A percentile compares a stretch with the other conserved stretches of the same genome.
Evolutionary conservation across 1,140 invertebrate species (phyloP).

Genomic region (Aporrectodea caliginosa): DNA sequence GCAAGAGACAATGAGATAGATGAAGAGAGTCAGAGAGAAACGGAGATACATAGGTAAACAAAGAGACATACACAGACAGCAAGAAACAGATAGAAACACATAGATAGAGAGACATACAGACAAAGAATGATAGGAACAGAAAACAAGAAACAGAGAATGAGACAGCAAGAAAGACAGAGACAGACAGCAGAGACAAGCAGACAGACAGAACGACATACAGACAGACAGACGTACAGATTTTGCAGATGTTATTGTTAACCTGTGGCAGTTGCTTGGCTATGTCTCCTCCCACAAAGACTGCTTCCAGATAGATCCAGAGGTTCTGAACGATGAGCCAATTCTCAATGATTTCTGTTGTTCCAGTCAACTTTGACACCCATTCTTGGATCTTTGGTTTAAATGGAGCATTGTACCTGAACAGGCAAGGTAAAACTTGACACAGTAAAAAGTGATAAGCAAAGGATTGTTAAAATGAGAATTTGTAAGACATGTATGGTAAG

Average conservation of each 20-base stretch:
- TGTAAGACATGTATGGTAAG: no score
- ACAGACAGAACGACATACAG: neutral
- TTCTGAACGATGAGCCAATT: constrained; percentile 94
- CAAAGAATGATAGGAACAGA: neutral
- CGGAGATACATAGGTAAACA: no score
- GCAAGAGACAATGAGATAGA: neutral
- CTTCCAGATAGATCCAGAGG: constrained; percentile 92
- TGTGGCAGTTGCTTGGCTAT: constrained; percentile 94
- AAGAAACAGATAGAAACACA: no score
- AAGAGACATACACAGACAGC: no score
- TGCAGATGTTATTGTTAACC: constrained; percentile 45
- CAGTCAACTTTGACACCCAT: constrained; percentile 89
- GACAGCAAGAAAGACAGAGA: neutral
- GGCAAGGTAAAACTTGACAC: no score
- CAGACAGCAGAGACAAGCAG: neutral
- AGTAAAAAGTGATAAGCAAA: no score
- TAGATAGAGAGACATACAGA: neutral
- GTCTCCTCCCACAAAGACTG: constrained; percentile 94
- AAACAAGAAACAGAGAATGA: neutral
- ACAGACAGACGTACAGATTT: neutral
- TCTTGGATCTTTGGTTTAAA: constrained; percentile 95
- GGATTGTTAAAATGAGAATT: no score
- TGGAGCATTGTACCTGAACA: constrained; percentile 86
- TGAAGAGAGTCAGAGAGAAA: no score
- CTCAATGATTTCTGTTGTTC: constrained; percentile 93